Percentiles rank a stretch among this genome's conserved stretches.
These are phyloP conservation scores for Eulithis prunata DNA, from an alignment of 2,888 invertebrate genomes.

Conservation along the genomic window DNA sequence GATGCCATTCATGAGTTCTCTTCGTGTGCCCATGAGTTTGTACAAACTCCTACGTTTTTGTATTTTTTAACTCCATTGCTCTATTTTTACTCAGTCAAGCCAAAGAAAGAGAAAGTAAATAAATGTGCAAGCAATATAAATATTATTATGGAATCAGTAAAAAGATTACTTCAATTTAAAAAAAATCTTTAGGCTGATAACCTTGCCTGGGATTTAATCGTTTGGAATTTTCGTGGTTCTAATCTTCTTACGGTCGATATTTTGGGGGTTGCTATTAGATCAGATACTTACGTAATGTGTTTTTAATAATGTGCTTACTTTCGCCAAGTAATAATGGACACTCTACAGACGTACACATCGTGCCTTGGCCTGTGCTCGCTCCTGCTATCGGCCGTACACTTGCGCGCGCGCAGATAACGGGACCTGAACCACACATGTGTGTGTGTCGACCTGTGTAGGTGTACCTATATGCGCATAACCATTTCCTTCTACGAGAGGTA, in stretches of 20 bases:
- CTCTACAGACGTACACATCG: constrained; percentile 30
- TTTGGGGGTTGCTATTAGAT: too few relatives aligned
- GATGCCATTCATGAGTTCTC: constrained; percentile 49
- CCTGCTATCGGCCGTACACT: constrained; percentile 42
- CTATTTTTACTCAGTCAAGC: too few relatives aligned
- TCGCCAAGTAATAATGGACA: constrained; percentile 13
- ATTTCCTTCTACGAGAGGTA: constrained; percentile 16
- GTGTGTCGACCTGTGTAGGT: constrained; percentile 25
- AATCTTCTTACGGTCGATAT: too few relatives aligned
- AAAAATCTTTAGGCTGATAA: too few relatives aligned
- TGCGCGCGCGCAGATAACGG: constrained; percentile 49
- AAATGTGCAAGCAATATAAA: too few relatives aligned
- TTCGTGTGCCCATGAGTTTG: constrained; percentile 34
- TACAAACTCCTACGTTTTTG: background rate
- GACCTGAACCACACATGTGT: constrained; percentile 39
- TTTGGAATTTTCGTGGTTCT: too few relatives aligned
- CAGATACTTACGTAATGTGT: too few relatives aligned
- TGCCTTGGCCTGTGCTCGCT: constrained; percentile 51
- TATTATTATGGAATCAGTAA: too few relatives aligned
- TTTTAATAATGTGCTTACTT: too few relatives aligned
- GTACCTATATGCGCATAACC: constrained; percentile 18
- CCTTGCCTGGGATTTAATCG: too few relatives aligned
- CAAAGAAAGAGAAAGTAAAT: too few relatives aligned
- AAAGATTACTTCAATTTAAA: too few relatives aligned
- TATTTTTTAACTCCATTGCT: background rate